Evolutionary conservation across 2,797 vertebrate genomes (phyloP).

Genomic region (Remorina albescens): DNA sequence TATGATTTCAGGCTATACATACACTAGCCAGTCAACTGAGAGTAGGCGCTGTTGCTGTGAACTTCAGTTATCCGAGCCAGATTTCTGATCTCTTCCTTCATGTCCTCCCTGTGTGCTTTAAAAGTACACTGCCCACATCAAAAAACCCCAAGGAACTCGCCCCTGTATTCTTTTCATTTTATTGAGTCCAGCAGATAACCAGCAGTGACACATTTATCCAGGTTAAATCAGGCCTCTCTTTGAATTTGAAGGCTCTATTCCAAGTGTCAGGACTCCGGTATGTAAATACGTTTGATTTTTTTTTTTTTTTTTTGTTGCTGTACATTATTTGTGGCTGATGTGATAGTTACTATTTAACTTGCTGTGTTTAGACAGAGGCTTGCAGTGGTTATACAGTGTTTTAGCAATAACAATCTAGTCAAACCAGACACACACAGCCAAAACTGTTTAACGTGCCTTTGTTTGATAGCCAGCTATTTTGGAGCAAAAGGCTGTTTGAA

Average conservation of each 20-base stretch:
- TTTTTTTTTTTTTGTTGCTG: slow-evolving; percentile 51
- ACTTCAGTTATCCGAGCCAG: slow-evolving; percentile 3
- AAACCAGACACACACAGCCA: slow-evolving; percentile 41
- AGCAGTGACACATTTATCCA: not conserved
- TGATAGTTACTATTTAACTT: slow-evolving; percentile 66
- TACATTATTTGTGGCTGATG: slow-evolving; percentile 63
- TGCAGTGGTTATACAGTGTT: slow-evolving; percentile 67
- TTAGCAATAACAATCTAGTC: slow-evolving; percentile 54
- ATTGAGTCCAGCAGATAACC: slow-evolving; percentile 14
- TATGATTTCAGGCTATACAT: slow-evolving; percentile 57
- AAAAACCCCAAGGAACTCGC: slow-evolving; percentile 7
- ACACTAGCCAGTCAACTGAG: slow-evolving; percentile 27
- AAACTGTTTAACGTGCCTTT: slow-evolving; percentile 78
- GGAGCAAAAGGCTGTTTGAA: slow-evolving; percentile 43
- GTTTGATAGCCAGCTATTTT: slow-evolving; percentile 53
- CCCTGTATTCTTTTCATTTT: slow-evolving; percentile 2
- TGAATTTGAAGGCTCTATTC: slow-evolving; percentile 27
- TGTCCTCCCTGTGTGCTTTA: slow-evolving; percentile 53
- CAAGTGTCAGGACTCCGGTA: slow-evolving; percentile 42
- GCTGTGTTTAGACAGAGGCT: slow-evolving; percentile 62
- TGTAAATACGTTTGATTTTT: slow-evolving; percentile 71
- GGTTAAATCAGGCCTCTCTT: slow-evolving; percentile 40
- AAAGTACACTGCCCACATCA: slow-evolving; percentile 19
- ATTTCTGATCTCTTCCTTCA: slow-evolving; percentile 6
- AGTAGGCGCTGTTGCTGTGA: slow-evolving; percentile 12